phyloP scores from a whole-genome alignment of 2,888 invertebrate genomes.

The Torymus aiolomorphi region DNA sequence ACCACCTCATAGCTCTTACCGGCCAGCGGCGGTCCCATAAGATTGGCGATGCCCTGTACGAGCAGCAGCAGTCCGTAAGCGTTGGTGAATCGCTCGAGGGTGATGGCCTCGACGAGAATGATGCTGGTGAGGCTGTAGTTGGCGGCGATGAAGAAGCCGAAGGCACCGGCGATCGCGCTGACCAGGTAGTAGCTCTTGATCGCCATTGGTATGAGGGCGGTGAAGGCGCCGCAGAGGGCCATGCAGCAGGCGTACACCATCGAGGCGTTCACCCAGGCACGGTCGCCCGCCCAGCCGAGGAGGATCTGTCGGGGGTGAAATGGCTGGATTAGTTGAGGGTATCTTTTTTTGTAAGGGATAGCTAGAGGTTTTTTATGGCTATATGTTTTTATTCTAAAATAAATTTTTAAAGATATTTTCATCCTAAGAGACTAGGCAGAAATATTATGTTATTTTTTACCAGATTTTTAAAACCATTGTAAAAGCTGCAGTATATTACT shows the following conservation, averaged over 20 bases:
- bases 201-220: conserved; percentile 82
- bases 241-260: conserved; percentile 90
- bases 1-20: conserved; percentile 78
- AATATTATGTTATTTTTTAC: no score
- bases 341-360: no score
- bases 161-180: conserved; percentile 84
- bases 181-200: conserved; percentile 79
- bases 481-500: no score
- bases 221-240: conserved; percentile 83
- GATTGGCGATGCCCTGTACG: conserved; percentile 92
- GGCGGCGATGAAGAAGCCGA: conserved; percentile 93
- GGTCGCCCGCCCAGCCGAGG: conserved; percentile 92
- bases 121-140: conserved; percentile 95
- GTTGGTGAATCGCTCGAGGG: conserved; percentile 92
- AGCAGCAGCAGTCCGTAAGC: conserved; percentile 92
- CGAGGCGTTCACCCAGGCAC: conserved; percentile 85
- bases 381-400: no score
- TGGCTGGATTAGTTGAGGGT: no score
- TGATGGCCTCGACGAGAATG: conserved; percentile 91
- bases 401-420: no score
- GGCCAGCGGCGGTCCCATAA: conserved; percentile 92
- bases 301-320: conserved; percentile 79
- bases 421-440: no score
- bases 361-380: no score
- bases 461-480: no score